phyloP scores from a whole-genome alignment of 2,113 vertebrate genomes.

The Porphyrio hochstetteri region DNA sequence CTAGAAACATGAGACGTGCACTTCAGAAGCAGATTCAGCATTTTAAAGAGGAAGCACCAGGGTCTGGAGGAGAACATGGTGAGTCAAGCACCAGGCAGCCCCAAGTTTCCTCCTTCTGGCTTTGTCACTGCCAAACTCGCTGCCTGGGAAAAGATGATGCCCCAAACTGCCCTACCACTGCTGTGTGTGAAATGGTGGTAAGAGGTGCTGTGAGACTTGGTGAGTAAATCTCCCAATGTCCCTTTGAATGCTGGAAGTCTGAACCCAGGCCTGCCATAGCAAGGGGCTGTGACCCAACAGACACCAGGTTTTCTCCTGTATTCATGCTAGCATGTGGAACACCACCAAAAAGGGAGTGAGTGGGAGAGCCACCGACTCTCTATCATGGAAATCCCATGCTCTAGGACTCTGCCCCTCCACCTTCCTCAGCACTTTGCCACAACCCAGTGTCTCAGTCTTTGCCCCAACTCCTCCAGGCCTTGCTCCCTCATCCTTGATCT shows the following conservation, averaged over 20 bases:
- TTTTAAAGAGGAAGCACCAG: background rate
- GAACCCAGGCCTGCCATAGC: background rate
- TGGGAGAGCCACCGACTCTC: background rate
- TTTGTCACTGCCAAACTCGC: background rate
- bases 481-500: background rate
- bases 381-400: background rate
- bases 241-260: background rate
- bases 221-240: background rate
- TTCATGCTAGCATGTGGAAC: background rate
- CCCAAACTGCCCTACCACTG: background rate
- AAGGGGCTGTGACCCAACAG: background rate
- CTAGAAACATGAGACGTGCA: background rate
- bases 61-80: background rate
- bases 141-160: background rate
- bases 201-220: background rate
- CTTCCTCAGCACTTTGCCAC: background rate
- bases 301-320: background rate
- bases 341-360: background rate
- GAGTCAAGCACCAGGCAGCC: background rate
- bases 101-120: background rate
- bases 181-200: fast-evolving
- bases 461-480: background rate
- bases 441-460: background rate
- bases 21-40: background rate
- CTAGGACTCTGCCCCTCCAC: background rate